Percentiles rank a stretch among this genome's conserved stretches.
These are phyloP conservation scores for Neodiprion pinetum DNA, from an alignment of 1,140 invertebrate genomes.

Conservation along the genomic window DNA sequence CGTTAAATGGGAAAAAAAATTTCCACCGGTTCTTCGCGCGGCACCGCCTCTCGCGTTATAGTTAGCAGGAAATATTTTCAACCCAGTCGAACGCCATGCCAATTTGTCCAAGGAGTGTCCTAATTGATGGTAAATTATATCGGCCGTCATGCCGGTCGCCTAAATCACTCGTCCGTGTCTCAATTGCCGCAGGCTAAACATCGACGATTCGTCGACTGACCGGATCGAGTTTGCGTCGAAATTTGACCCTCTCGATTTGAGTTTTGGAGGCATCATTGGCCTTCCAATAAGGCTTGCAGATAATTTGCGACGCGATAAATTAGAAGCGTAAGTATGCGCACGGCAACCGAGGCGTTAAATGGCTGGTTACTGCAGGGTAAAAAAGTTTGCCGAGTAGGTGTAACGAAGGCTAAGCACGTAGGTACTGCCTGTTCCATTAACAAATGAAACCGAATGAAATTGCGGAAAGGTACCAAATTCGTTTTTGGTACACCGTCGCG, in stretches of 20 bases:
- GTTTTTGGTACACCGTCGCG: not conserved
- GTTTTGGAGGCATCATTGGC: not conserved
- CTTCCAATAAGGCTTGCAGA: not conserved
- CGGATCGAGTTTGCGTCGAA: too few species aligned
- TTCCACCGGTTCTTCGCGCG: too few species aligned
- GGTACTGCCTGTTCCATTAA: not conserved
- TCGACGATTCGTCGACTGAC: too few species aligned
- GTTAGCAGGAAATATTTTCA: too few species aligned
- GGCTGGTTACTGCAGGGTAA: not conserved
- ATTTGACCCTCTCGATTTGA: not conserved
- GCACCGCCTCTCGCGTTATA: too few species aligned
- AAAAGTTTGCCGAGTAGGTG: not conserved
- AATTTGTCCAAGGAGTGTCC: too few species aligned
- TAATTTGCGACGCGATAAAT: not conserved
- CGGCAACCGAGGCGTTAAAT: not conserved
- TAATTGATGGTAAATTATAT: too few species aligned
- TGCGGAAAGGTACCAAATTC: not conserved
- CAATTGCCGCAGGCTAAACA: too few species aligned
- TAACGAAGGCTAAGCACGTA: not conserved
- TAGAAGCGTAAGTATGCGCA: not conserved
- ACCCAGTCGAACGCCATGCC: too few species aligned
- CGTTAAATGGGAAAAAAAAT: too few species aligned
- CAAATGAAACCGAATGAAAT: not conserved
- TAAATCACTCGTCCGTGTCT: too few species aligned
- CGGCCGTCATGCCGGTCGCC: too few species aligned